phyloP scores from a whole-genome alignment of 2,888 invertebrate species.

The Thymelicus acteon region DNA sequence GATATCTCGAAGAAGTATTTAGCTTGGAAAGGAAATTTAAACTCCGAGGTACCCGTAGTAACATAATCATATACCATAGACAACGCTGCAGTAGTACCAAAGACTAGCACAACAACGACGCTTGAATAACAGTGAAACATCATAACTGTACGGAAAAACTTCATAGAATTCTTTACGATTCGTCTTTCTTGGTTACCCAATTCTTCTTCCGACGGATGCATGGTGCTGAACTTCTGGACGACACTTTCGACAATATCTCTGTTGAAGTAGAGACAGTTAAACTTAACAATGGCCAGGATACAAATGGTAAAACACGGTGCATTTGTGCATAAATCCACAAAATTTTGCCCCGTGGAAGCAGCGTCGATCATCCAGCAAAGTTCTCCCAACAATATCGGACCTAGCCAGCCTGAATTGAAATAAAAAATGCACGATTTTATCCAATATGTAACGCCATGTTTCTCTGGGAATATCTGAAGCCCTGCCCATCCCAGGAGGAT shows the following conservation, averaged over 20 bases:
- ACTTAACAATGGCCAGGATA: conserved; percentile 58
- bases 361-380: conserved; percentile 59
- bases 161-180: conserved; percentile 52
- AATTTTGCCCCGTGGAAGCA: conserved; percentile 51
- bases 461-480: conserved; percentile 48
- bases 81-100: conserved; percentile 55
- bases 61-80: conserved; percentile 55
- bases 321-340: conserved; percentile 59
- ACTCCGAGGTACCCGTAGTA: conserved; percentile 49
- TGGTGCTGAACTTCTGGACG: conserved; percentile 53
- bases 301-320: conserved; percentile 62
- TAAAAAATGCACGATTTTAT: conserved; percentile 49
- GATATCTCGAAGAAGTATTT: conserved; percentile 63
- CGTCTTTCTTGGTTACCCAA: conserved; percentile 6
- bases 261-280: conserved; percentile 52
- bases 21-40: conserved; percentile 58
- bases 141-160: conserved; percentile 51
- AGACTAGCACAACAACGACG: conserved; percentile 51
- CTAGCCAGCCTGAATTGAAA: conserved; percentile 55
- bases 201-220: conserved; percentile 50
- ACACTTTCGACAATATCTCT: conserved; percentile 50
- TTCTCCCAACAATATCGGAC: conserved; percentile 62
- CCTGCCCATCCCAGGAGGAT: conserved; percentile 57
- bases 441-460: conserved; percentile 43
- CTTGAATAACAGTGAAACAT: conserved; percentile 48